phyloP scores from a whole-genome alignment of 2,888 invertebrate species.

The Ochropleura plecta region DNA sequence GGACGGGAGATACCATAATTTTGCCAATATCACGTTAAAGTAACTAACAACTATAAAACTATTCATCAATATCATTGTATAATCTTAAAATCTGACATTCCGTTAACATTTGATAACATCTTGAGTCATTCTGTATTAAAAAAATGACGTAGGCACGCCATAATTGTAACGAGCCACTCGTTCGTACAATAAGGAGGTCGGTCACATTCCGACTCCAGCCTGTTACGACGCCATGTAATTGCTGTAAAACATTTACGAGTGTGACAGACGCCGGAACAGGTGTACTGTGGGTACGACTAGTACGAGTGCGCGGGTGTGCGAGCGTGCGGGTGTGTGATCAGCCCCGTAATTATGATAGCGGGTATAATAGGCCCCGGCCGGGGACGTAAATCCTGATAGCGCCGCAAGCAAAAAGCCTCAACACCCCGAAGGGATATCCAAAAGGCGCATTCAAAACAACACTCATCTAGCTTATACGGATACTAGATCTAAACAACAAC shows the following conservation, averaged over 20 bases:
- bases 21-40: too few species aligned
- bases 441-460: slow-evolving; percentile 15
- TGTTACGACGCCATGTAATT: slow-evolving; percentile 32
- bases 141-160: background rate
- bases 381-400: slow-evolving; percentile 58
- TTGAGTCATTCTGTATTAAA: too few species aligned
- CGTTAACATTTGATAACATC: too few species aligned
- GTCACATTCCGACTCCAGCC: background rate
- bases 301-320: background rate
- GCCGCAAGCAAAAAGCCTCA: slow-evolving; percentile 59
- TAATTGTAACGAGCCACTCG: background rate
- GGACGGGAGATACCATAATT: too few species aligned
- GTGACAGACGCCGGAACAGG: slow-evolving; percentile 51
- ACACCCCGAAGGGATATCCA: background rate
- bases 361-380: slow-evolving; percentile 64
- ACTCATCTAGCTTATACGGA: background rate
- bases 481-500: background rate
- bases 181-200: slow-evolving; percentile 1
- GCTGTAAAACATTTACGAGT: slow-evolving; percentile 53
- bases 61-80: too few species aligned
- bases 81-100: too few species aligned
- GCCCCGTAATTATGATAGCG: slow-evolving; percentile 68
- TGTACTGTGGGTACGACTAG: slow-evolving; percentile 34
- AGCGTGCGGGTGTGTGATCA: slow-evolving; percentile 58
- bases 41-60: too few species aligned